Conservation (phyloP, 2,888 invertebrate genomes). For the Parelbella ahira region DNA sequence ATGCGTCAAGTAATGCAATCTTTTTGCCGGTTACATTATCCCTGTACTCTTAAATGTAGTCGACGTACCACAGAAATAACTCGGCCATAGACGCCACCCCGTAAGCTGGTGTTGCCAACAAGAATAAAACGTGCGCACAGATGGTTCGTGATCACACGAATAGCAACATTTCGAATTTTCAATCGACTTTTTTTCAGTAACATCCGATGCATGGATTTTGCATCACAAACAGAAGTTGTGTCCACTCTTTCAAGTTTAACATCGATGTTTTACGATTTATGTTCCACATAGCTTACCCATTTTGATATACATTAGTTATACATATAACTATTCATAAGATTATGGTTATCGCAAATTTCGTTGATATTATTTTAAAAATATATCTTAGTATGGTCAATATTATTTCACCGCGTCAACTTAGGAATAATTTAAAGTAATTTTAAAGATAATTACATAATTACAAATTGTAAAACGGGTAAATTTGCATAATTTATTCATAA, state of each 20-base stretch:
- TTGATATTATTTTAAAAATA: too few species aligned
- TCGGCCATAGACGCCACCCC: constrained; percentile 35
- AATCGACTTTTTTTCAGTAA: constrained; percentile 31
- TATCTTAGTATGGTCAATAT: too few species aligned
- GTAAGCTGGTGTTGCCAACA: constrained; percentile 36
- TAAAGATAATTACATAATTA: constrained; percentile 5
- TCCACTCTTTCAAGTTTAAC: constrained; percentile 7
- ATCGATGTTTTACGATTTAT: constrained; percentile 6
- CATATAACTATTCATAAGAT: too few species aligned
- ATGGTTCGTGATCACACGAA: constrained; percentile 38
- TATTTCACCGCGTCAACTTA: not conserved
- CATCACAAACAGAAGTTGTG: constrained; percentile 16
- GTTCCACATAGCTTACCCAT: too few species aligned
- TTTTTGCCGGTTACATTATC: constrained; percentile 59
- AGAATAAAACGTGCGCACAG: constrained; percentile 33
- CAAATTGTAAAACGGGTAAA: constrained; percentile 1
- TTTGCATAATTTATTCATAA: constrained; percentile 7
- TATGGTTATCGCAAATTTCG: too few species aligned
- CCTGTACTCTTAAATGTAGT: constrained; percentile 40
- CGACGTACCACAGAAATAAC: constrained; percentile 38
- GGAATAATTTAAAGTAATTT: constrained; percentile 6
- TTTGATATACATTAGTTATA: too few species aligned
- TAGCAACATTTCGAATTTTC: constrained; percentile 45
- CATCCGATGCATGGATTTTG: constrained; percentile 15
- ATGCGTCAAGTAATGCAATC: constrained; percentile 61